A percentile compares a stretch with the other conserved stretches of the same genome.
Conservation (phyloP, 2,888 invertebrate species). For the Volucella bombylans region DNA sequence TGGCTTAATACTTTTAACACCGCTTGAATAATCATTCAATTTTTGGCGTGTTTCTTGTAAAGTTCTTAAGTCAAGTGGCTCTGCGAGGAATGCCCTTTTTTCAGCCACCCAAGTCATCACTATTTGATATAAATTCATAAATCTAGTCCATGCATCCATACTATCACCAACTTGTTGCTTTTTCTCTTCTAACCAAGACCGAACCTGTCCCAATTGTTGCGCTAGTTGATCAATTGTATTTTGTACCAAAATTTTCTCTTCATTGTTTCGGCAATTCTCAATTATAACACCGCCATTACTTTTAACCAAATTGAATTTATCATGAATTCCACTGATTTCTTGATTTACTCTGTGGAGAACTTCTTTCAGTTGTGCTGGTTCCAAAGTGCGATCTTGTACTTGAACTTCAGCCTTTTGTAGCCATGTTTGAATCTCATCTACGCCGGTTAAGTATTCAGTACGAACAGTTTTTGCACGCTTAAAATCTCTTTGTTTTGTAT, state of each 20-base stretch:
- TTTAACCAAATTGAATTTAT: conserved; percentile 90
- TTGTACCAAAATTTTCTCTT: conserved; percentile 89
- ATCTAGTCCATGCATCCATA: conserved; percentile 93
- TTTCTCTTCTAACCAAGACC: conserved; percentile 91
- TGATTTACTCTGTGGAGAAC: conserved; percentile 89
- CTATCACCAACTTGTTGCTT: conserved; percentile 92
- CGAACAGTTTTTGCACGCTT: conserved; percentile 92
- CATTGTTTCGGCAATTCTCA: conserved; percentile 90
- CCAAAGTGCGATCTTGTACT: conserved; percentile 90
- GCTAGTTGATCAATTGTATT: conserved; percentile 89
- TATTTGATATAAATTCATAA: conserved; percentile 90
- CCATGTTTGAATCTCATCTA: conserved; percentile 92
- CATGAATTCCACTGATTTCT: conserved; percentile 88
- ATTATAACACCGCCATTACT: conserved; percentile 90
- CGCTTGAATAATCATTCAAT: conserved; percentile 93
- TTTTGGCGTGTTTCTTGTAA: conserved; percentile 92
- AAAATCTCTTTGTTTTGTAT: conserved; percentile 93
- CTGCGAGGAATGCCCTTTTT: conserved; percentile 90
- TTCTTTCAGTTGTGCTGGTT: conserved; percentile 90
- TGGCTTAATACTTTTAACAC: conserved; percentile 94
- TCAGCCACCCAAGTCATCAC: conserved; percentile 93
- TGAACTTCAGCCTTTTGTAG: conserved; percentile 91
- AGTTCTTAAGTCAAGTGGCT: conserved; percentile 90
- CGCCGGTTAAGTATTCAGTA: conserved; percentile 90
- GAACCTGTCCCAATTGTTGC: conserved; percentile 90